Conservation (phyloP, 2,888 invertebrate genomes). For the Branchellion lobata region DNA sequence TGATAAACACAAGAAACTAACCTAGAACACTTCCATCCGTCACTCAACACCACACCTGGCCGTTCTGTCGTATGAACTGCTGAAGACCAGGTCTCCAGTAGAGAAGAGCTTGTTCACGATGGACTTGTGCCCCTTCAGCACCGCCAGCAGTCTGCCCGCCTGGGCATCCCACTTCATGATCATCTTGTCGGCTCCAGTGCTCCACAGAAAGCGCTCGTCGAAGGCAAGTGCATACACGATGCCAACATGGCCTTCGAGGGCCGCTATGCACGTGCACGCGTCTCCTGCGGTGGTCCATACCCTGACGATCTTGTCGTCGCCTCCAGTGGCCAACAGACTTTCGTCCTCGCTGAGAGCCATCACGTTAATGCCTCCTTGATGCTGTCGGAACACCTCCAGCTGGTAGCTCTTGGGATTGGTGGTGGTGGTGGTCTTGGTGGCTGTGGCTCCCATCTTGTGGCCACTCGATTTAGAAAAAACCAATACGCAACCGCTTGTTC, state of each 20-base stretch:
- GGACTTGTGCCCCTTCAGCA: constrained; percentile 63
- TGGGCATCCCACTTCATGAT: constrained; percentile 65
- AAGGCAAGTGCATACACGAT: constrained; percentile 64
- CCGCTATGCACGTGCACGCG: constrained; percentile 63
- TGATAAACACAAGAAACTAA: too few species aligned
- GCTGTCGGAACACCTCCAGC: constrained; percentile 50
- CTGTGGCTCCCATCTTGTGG: constrained; percentile 33
- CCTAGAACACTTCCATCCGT: too few species aligned
- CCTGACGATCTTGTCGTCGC: constrained; percentile 64
- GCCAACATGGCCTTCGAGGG: constrained; percentile 63
- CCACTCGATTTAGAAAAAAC: too few species aligned
- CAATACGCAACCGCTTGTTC: too few species aligned
- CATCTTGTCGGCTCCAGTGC: constrained; percentile 65
- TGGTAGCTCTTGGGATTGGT: constrained; percentile 47
- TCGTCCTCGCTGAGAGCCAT: constrained; percentile 65
- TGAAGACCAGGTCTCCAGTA: constrained; percentile 62
- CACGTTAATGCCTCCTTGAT: constrained; percentile 63
- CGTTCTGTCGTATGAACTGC: constrained; percentile 61
- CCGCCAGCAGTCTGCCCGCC: constrained; percentile 63
- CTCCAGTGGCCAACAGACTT: constrained; percentile 64
- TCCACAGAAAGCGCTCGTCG: constrained; percentile 63
- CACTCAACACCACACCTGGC: constrained; percentile 56
- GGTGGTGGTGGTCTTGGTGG: constrained; percentile 7
- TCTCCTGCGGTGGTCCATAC: constrained; percentile 64
- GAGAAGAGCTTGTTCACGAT: constrained; percentile 64